Evolutionary conservation across 2,797 vertebrate species (phyloP), one percentile per base, ranked within the genome.

Genomic region (Hipposideros larvatus): DNA sequence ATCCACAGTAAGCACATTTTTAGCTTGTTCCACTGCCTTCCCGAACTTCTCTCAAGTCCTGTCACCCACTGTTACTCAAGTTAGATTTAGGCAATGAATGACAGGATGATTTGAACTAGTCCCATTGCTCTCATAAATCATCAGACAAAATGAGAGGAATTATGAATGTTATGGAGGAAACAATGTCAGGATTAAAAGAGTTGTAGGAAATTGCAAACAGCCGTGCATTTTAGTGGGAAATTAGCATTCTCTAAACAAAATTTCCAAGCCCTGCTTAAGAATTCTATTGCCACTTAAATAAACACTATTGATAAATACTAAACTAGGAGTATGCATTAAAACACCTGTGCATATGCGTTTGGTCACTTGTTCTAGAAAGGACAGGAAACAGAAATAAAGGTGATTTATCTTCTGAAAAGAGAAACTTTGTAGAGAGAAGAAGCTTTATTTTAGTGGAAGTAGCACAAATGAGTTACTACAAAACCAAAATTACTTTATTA

Each of bases 371-470:
- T 78, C 46, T 74, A 86, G 48, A 84, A 74, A 80, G 31, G 28
- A 26, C 8, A 68, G 19, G 14, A 74, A 83, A 13, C 18, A 86
- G 14, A 91, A 79, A 75, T 59, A 83, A 55, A 95, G 89, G 53
- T 70, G 3, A 18, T 71, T 68, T 61, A 7, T 87, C 70, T 71
- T 48, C 53, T 92, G 22, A 79, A 89, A 79, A 71, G n/a, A 43
- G 48, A 90, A 84, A 28, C 3, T n/a, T 79, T 55, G 5, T 91
- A 82, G 74, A 90, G 4, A 78, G 7, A 77, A 6, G 46, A 87
- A 77, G 34, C 10, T 77, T 74, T 93, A 73, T 66, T 86, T 24
- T 90, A 89, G 82, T 88, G 63, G 53, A 96, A 92, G 86, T 78
- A 78, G 18, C 14, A 87, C 43, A 95, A 74, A 85, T 77, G 10